Conservation (phyloP, 2,113 vertebrate genomes). For the Petroica traversi region DNA sequence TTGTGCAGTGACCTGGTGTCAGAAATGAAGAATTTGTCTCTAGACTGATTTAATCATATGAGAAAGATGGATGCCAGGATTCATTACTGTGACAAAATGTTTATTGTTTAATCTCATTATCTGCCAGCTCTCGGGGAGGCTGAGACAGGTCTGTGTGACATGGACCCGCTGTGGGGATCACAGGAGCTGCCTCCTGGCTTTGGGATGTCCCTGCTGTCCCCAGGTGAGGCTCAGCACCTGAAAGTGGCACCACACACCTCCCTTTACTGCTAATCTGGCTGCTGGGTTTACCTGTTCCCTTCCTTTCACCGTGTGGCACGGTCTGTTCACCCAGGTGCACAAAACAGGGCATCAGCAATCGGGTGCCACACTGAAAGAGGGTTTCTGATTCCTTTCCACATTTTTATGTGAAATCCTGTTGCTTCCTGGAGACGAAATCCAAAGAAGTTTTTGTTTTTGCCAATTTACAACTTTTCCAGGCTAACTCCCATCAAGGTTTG, state of each 20-base stretch:
- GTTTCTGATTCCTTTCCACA: neutral
- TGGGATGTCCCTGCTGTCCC: neutral
- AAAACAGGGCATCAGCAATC: neutral
- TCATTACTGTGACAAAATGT: slow-evolving; percentile 45
- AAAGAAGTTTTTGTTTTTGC: neutral
- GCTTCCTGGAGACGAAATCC: neutral
- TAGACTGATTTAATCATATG: slow-evolving; percentile 48
- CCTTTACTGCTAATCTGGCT: neutral
- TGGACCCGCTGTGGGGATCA: neutral
- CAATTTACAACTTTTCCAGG: neutral
- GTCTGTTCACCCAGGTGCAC: neutral
- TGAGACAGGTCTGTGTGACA: neutral
- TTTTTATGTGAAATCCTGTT: neutral
- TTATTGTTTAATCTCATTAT: slow-evolving; percentile 51
- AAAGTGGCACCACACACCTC: neutral
- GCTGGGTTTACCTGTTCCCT: neutral
- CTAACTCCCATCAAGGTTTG: neutral
- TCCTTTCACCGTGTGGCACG: accelerated
- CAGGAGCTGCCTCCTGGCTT: neutral
- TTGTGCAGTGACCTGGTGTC: neutral
- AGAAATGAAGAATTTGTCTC: slow-evolving; percentile 11
- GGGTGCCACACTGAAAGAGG: neutral
- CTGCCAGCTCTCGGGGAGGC: neutral
- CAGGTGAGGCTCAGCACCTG: neutral
- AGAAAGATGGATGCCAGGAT: slow-evolving; percentile 41